Evolutionary conservation across 2,797 vertebrate genomes (phyloP).

Genomic region (Orientallactaga sibirica): DNA sequence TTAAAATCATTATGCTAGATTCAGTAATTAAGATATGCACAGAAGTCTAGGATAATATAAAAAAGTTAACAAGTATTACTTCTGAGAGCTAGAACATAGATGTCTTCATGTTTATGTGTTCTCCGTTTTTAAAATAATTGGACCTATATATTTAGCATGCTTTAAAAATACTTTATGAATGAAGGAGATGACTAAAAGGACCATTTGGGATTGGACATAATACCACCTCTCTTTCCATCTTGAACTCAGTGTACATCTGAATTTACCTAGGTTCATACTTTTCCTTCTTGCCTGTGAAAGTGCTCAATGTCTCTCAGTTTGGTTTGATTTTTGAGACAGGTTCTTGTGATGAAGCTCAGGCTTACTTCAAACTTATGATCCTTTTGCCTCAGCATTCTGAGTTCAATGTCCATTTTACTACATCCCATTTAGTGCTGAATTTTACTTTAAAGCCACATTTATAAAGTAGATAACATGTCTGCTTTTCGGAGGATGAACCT

Average conservation of each 20-base stretch:
- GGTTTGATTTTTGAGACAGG: background rate
- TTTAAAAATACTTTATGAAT: slow-evolving; percentile 57
- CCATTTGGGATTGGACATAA: background rate
- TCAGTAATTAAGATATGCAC: slow-evolving; percentile 44
- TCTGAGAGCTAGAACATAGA: slow-evolving; percentile 32
- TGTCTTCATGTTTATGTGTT: background rate
- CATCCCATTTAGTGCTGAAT: background rate
- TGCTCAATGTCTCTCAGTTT: background rate
- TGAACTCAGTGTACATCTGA: background rate
- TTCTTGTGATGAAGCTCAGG: background rate
- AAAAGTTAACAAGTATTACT: slow-evolving; percentile 41
- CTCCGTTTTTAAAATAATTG: background rate
- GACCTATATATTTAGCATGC: background rate
- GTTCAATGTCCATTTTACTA: background rate
- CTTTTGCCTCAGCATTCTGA: background rate
- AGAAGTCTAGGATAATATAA: background rate
- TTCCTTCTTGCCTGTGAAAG: background rate
- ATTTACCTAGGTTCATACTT: background rate
- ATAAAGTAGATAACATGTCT: background rate
- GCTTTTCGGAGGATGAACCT: background rate
- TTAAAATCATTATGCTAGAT: slow-evolving; percentile 44
- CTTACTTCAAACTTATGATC: background rate
- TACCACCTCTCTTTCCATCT: background rate
- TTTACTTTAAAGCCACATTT: slow-evolving; percentile 55
- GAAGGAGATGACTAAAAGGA: slow-evolving; percentile 2